Percentiles rank a stretch among this genome's conserved stretches.
These are phyloP conservation scores for Eclectus roratus DNA, from an alignment of 2,113 vertebrate species.

Conservation along the genomic window DNA sequence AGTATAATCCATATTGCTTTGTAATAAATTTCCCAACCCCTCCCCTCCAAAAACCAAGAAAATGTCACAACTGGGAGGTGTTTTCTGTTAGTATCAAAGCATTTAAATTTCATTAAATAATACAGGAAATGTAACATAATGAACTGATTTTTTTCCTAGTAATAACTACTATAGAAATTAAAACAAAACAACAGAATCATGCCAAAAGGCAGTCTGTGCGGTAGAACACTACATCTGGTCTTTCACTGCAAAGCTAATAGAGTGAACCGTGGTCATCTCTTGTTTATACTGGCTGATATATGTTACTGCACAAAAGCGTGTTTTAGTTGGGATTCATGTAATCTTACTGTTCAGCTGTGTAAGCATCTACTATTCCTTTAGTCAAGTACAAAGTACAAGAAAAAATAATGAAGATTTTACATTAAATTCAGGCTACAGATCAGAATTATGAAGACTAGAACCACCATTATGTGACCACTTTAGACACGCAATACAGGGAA, in stretches of 20 bases:
- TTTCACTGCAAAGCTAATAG: background rate
- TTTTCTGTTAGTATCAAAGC: background rate
- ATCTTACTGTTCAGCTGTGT: background rate
- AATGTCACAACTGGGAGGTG: background rate
- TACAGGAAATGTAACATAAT: background rate
- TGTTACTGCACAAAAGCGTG: background rate
- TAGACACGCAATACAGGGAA: background rate
- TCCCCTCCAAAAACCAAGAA: background rate
- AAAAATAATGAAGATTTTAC: background rate
- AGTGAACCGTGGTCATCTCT: fast-evolving
- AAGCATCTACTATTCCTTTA: background rate
- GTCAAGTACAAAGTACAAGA: background rate
- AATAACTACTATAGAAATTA: background rate
- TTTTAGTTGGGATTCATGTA: background rate
- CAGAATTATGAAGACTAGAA: background rate
- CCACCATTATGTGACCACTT: background rate
- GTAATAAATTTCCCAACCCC: background rate
- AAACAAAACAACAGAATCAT: background rate
- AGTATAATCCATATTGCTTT: conserved; percentile 65
- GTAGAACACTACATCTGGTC: background rate
- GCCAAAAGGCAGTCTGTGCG: background rate
- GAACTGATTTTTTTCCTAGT: background rate
- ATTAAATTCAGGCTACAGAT: background rate
- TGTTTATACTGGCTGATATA: background rate
- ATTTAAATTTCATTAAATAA: background rate